Conservation (phyloP, 2,888 invertebrate genomes). For the Dichetophora obliterata region DNA sequence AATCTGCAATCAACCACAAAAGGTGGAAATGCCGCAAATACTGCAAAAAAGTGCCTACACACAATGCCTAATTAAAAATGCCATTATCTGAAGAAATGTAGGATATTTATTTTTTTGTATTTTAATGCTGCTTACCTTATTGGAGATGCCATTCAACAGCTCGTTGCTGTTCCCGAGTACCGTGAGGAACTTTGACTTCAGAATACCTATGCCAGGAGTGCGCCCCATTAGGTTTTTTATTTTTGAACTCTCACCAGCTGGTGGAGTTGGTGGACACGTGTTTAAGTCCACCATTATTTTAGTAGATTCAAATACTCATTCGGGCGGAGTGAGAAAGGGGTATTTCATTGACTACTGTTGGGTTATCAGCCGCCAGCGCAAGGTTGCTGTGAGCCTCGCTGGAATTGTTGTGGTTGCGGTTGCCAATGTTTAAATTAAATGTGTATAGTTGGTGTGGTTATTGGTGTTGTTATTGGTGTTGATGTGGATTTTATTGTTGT, state of each 20-base stretch:
- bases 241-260: constrained; percentile 68
- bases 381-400: background rate
- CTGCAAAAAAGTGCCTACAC: background rate
- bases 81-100: background rate
- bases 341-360: constrained; percentile 21
- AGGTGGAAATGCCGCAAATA: background rate
- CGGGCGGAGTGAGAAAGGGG: background rate
- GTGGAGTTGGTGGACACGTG: constrained; percentile 60
- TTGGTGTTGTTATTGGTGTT: background rate
- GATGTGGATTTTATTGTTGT: background rate
- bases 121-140: constrained; percentile 65
- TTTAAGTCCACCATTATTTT: constrained; percentile 49
- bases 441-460: background rate
- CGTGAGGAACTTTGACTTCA: constrained; percentile 70
- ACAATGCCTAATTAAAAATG: background rate
- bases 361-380: background rate
- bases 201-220: constrained; percentile 69
- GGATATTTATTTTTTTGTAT: background rate
- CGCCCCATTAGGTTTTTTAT: constrained; percentile 70
- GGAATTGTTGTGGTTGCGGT: background rate
- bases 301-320: constrained; percentile 42
- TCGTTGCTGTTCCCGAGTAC: constrained; percentile 72
- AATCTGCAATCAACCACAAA: constrained; percentile 12
- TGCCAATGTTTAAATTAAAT: background rate
- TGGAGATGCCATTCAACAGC: constrained; percentile 70